Conservation (phyloP, 2,888 invertebrate species). For the Lepidocyrtinus sp. region DNA sequence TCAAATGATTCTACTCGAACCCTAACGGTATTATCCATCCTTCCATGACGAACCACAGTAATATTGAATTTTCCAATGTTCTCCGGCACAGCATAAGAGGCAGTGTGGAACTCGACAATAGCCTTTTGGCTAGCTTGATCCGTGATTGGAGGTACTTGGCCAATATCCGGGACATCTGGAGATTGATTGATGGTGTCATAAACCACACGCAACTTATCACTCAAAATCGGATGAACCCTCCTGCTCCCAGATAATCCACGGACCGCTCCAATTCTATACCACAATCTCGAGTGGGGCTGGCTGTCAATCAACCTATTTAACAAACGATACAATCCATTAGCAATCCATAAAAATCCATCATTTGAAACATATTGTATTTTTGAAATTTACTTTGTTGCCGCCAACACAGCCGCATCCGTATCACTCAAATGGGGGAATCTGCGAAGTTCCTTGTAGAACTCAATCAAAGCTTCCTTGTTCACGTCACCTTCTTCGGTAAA, state of each 20-base stretch:
- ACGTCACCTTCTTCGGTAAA: conserved; percentile 72
- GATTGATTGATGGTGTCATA: conserved; percentile 46
- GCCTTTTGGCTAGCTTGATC: conserved; percentile 72
- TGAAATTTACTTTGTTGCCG: conserved; percentile 74
- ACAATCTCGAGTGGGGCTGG: conserved; percentile 75
- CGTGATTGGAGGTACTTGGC: conserved; percentile 64
- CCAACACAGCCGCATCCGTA: conserved; percentile 75
- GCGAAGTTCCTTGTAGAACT: conserved; percentile 74
- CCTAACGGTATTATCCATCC: conserved; percentile 73
- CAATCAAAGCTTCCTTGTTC: conserved; percentile 73
- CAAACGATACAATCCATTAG: background rate
- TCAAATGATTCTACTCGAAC: conserved; percentile 77
- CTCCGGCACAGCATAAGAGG: conserved; percentile 75
- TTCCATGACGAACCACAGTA: conserved; percentile 74
- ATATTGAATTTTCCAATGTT: conserved; percentile 74
- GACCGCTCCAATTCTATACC: conserved; percentile 75
- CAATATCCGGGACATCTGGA: conserved; percentile 68
- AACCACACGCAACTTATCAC: conserved; percentile 74
- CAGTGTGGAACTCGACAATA: conserved; percentile 76
- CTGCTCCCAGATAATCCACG: conserved; percentile 74
- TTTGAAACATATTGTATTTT: background rate
- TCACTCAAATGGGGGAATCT: conserved; percentile 75
- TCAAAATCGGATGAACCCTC: conserved; percentile 73
- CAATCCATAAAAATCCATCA: background rate
- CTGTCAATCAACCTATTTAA: conserved; percentile 73